Evolutionary conservation across 2,113 vertebrate genomes (phyloP).

Genomic region (Myrmecophaga tridactyla): DNA sequence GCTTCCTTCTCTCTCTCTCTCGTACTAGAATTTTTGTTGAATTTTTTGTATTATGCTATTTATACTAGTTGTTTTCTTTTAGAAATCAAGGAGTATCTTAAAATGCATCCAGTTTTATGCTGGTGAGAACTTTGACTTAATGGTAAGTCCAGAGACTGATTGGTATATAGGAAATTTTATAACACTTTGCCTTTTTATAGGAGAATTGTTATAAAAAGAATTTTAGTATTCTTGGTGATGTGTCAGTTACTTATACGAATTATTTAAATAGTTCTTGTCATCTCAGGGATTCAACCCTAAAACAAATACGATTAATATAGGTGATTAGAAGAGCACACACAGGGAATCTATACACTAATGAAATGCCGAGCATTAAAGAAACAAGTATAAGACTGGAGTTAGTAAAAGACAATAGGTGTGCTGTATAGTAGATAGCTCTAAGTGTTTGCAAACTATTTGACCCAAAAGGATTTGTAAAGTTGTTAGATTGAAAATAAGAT

Average conservation of each 20-base stretch:
- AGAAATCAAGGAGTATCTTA: slow-evolving; percentile 89
- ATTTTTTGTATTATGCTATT: neutral
- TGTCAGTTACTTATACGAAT: neutral
- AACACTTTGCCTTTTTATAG: neutral
- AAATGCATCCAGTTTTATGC: slow-evolving; percentile 93
- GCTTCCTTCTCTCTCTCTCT: neutral
- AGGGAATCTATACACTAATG: neutral
- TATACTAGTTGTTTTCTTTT: slow-evolving; percentile 65
- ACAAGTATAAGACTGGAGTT: neutral
- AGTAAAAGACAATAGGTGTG: neutral
- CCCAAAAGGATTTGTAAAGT: neutral
- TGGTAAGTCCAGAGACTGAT: slow-evolving; percentile 83
- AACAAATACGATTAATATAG: neutral
- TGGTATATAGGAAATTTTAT: neutral
- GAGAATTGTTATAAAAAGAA: neutral
- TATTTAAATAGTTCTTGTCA: neutral
- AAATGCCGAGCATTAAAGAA: neutral
- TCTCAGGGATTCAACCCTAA: neutral
- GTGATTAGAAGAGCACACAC: neutral
- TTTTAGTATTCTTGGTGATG: neutral
- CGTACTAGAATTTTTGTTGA: neutral
- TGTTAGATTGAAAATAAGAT: neutral
- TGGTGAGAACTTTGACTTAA: slow-evolving; percentile 85
- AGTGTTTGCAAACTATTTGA: neutral
- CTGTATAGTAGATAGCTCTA: neutral